A percentile compares a stretch with the other conserved stretches of the same genome.
Conservation (phyloP, 2,113 vertebrate genomes). For the Pagrus major region DNA sequence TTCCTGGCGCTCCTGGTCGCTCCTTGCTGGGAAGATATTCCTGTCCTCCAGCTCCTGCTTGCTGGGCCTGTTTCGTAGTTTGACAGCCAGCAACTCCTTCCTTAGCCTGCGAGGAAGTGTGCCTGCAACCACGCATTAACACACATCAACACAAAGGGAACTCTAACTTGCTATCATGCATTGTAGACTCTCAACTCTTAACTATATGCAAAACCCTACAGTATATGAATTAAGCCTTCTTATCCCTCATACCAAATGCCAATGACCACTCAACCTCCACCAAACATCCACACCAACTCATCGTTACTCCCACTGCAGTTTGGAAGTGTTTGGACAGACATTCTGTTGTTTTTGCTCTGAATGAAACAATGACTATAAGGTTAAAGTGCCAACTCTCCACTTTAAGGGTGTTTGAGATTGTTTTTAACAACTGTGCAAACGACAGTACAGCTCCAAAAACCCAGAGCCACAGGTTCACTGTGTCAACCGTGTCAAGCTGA, state of each 20-base stretch:
- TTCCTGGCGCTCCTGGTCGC: slow-evolving; percentile 95
- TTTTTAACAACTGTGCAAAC: background rate
- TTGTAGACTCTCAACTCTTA: background rate
- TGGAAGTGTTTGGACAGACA: background rate
- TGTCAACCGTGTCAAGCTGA: background rate
- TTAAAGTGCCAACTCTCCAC: background rate
- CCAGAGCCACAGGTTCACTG: background rate
- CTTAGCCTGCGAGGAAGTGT: slow-evolving; percentile 96
- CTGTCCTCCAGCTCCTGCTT: slow-evolving; percentile 97
- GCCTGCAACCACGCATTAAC: slow-evolving; percentile 81
- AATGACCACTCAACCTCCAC: background rate
- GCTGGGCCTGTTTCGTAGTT: slow-evolving; percentile 94
- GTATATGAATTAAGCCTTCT: background rate
- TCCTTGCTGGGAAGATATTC: slow-evolving; percentile 96
- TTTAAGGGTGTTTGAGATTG: background rate
- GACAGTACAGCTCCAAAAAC: background rate
- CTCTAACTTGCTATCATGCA: background rate
- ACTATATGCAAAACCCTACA: background rate
- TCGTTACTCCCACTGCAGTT: background rate
- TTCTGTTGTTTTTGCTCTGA: background rate
- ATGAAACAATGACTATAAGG: background rate
- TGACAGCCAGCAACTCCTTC: slow-evolving; percentile 95
- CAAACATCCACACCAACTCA: background rate
- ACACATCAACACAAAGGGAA: slow-evolving; percentile 21
- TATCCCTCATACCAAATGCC: background rate